These are phyloP conservation scores for Ciona savignyi DNA, from an alignment of 23 tunicate species.

Conservation along the genomic window DNA sequence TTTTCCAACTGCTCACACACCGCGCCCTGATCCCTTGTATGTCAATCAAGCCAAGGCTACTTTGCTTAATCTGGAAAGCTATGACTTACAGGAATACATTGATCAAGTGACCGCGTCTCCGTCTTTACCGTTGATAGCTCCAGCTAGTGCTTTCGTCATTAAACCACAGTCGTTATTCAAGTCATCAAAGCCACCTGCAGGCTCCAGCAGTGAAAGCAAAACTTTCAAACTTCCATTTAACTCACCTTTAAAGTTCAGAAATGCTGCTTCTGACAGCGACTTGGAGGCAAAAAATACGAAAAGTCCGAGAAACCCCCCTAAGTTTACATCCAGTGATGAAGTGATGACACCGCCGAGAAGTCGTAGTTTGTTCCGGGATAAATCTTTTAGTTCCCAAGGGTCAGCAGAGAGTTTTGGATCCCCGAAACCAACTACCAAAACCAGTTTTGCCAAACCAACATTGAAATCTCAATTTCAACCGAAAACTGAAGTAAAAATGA, in stretches of 20 bases:
- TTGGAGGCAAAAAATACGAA: background rate
- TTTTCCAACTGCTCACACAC: slow-evolving; percentile 54
- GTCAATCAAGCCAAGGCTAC: slow-evolving; percentile 44
- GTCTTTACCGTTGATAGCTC: slow-evolving; percentile 10
- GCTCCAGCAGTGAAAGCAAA: slow-evolving; percentile 1
- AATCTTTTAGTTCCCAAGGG: slow-evolving; percentile 43
- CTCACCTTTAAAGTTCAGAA: slow-evolving; percentile 32
- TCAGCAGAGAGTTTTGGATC: slow-evolving; percentile 20
- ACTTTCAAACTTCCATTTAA: slow-evolving; percentile 22
- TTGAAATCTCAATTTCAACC: background rate
- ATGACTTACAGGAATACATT: slow-evolving; percentile 12
- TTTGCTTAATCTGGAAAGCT: slow-evolving; percentile 31
- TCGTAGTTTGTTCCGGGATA: slow-evolving; percentile 40
- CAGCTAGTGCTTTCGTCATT: slow-evolving; percentile 9
- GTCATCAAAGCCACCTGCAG: slow-evolving; percentile 21
- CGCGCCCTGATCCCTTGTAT: slow-evolving; percentile 40
- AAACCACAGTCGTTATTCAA: slow-evolving; percentile 16
- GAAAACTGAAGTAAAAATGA: background rate
- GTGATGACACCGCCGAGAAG: background rate
- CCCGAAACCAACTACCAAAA: background rate
- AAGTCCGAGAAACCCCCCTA: background rate
- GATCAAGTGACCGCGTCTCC: background rate
- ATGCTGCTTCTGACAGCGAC: slow-evolving; percentile 12
- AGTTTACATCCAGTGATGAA: background rate
- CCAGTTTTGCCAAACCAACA: slow-evolving; percentile 2